Evolutionary conservation across 2,113 vertebrate species (phyloP), one percentile per base, ranked within the genome.

Genomic region (Gymnorhina tibicen): DNA sequence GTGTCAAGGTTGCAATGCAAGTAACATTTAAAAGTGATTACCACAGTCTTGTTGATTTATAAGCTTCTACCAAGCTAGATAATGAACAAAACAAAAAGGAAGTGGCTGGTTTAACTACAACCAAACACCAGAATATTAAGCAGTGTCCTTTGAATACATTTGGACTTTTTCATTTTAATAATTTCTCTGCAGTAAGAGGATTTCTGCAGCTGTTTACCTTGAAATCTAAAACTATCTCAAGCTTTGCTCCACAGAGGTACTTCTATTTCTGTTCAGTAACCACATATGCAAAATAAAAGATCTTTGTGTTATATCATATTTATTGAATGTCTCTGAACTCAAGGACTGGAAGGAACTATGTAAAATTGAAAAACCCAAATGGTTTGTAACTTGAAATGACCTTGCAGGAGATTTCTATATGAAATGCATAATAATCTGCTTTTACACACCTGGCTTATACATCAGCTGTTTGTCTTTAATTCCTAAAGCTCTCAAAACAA

Each of bases 401-500:
- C 91, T 96, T 93, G 78, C 49, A n/a, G 59, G 68, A 96, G 66
- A 91, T 92, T 93, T 95, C 78, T 87, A 8, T 53, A 64, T 47
- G 35, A 95, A 96, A 96, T 85, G 56, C 83, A 68, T 77, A 91
- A 92, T 92, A 95, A 96, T 96, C 93, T 96, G 67, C 82, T 95
- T 89, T 96, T 83, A 91, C 39, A 86, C 68, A 96, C 93, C 90
- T 96, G 85, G 72, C 19, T 96, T 94, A 83, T 55, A 66, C 39
- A 91, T 90, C 89, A 87, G 67, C 52, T 66, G 70, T 21, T 69
- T 88, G 83, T n/a, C n/a, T 91, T 90, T 91, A 93, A 95, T 95
- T 91, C 90, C 85, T 60, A 90, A 91, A 88, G 55, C 67, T 33
- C 63, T 59, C 33, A 78, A 93, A 87, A 67, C 81, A 95, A 89